Base-by-base conservation (phyloP, 2,888 invertebrate genomes). In the Catocala fraxini region DNA sequence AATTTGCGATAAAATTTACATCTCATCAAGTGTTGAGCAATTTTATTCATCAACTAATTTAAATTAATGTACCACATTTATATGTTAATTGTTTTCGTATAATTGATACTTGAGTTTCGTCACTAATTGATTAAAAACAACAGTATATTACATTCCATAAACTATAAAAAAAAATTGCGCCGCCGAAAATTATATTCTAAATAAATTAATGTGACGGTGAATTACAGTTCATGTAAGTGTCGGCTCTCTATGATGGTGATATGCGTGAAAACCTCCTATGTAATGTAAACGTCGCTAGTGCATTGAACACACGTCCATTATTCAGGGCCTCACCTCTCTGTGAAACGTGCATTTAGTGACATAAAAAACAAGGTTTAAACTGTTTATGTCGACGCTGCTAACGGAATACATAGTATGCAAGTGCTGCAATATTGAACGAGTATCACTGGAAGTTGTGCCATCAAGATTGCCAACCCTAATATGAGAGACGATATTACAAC, bases 281-380 rank as follows among this genome's bases (percentile, higher is more conserved):
- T n/a, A 11, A 51, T 41, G 7, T 41, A 51, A 12, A 5, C 15
- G 5, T 34, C 3, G n/a, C 12, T 45, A 25, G 33, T 43, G 12
- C 34, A 54, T 34, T 45, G 4, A 11, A 47, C 4, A 55, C 35
- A 15, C 47, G 13, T 15, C 35, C 13, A 39, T 4, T 47, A 55
- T 47, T 9, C 33, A 48, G 25, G 34, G 5, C 33, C n/a, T 34
- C 6, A 33, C 48, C 25, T 33, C 33, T 34, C 10, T 39, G 15
- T n/a, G 34, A 55, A 55, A 46, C 25, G 12, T 41, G 62, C 51
- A 47, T 68, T 71, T 61, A 64, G 59, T 70, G 63, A 70, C 64
- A 71, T 74, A 70, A 71, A 73, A 73, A 70, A 67, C 72, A 70
- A 68, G 49, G 59, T 70, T 65, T 75, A 73, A 75, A 46, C 25